These are phyloP conservation scores for Crematogaster levior DNA, from an alignment of 2,888 invertebrate species.

Conservation along the genomic window DNA sequence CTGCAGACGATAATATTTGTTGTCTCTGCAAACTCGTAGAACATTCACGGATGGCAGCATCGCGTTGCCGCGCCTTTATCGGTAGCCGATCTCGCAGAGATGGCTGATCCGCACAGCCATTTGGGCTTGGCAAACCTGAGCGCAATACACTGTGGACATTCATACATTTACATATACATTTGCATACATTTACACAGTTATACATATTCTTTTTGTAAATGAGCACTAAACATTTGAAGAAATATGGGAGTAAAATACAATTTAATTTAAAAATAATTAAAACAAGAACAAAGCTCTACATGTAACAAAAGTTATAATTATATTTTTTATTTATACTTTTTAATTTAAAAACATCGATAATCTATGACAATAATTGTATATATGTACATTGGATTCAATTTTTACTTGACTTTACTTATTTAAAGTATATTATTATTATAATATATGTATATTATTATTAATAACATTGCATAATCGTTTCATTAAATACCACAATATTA, in stretches of 20 bases:
- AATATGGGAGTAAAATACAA: not conserved
- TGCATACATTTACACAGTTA: not conserved
- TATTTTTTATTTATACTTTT: not conserved
- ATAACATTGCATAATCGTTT: not conserved
- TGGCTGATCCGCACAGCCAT: not conserved
- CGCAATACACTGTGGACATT: not conserved
- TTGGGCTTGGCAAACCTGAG: not conserved
- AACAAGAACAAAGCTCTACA: not conserved
- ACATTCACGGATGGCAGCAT: constrained; percentile 37
- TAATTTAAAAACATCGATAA: not conserved
- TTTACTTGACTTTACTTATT: not conserved
- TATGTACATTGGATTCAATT: not conserved
- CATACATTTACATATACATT: not conserved
- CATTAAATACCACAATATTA: not conserved
- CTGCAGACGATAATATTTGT: constrained; percentile 32
- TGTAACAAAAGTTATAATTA: not conserved
- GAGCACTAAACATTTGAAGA: not conserved
- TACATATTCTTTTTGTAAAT: not conserved
- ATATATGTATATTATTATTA: not conserved
- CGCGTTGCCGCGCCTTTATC: constrained; percentile 27
- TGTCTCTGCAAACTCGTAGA: constrained; percentile 3
- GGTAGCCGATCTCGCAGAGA: constrained; percentile 25
- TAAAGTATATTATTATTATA: not conserved
- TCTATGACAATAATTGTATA: not conserved
- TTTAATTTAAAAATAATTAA: not conserved